Percentiles rank a stretch among this genome's conserved stretches.
phyloP scores from a whole-genome alignment of 2,888 invertebrate genomes.

The Hypercompe scribonia region DNA sequence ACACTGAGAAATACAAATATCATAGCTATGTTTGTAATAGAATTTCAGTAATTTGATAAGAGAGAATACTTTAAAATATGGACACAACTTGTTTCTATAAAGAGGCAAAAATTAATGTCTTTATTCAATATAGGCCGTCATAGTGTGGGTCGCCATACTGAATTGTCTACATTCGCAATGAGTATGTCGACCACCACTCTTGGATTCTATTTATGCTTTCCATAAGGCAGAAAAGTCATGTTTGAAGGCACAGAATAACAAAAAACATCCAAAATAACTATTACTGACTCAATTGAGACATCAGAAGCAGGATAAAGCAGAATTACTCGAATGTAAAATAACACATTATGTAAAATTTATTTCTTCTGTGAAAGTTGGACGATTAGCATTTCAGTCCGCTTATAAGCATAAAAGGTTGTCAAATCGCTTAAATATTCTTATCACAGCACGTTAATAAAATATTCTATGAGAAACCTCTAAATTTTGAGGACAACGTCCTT shows the following conservation, averaged over 20 bases:
- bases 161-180: no score
- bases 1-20: constrained; percentile 25
- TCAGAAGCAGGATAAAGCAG: constrained; percentile 27
- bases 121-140: constrained; percentile 43
- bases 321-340: constrained; percentile 51
- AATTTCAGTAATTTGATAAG: constrained; percentile 62
- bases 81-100: constrained; percentile 49
- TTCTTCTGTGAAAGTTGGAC: constrained; percentile 38
- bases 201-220: no score
- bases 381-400: constrained; percentile 64
- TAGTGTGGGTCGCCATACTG: no score
- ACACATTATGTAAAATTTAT: constrained; percentile 46
- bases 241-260: no score
- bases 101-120: constrained; percentile 51
- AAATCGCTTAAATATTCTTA: constrained; percentile 66
- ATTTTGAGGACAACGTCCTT: constrained; percentile 53
- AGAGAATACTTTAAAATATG: constrained; percentile 52
- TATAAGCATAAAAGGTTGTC: constrained; percentile 62
- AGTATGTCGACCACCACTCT: no score
- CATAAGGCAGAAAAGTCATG: no score
- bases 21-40: constrained; percentile 47
- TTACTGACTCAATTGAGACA: constrained; percentile 27
- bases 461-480: constrained; percentile 62
- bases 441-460: constrained; percentile 68
- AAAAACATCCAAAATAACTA: constrained; percentile 27